Conservation (phyloP, 2,888 invertebrate species). For the Allygus modestus region DNA sequence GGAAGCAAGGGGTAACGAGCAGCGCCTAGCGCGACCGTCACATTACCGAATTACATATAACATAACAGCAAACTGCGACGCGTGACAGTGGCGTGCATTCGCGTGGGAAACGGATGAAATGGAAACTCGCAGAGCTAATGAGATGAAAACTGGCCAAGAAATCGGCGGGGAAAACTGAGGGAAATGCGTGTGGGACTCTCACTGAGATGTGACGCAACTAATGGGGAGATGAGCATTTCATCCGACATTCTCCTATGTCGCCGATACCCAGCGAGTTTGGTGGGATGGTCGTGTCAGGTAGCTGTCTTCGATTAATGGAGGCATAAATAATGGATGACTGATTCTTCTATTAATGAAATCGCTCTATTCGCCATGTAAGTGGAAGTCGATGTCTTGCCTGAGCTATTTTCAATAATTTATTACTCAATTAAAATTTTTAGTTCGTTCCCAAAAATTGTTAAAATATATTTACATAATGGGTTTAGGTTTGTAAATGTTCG, state of each 20-base stretch:
- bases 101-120: slow-evolving; percentile 53
- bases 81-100: slow-evolving; percentile 12
- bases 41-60: slow-evolving; percentile 48
- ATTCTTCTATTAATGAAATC: slow-evolving; percentile 4
- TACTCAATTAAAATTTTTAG: background rate
- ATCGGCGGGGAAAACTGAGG: slow-evolving; percentile 31
- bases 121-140: slow-evolving; percentile 59
- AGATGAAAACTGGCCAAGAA: slow-evolving; percentile 51
- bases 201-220: background rate
- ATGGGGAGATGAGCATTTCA: background rate
- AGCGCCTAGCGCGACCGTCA: background rate
- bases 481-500: too few relatives aligned
- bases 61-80: slow-evolving; percentile 26
- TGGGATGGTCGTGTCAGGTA: background rate
- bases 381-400: background rate
- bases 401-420: background rate
- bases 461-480: too few relatives aligned
- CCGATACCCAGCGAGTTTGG: background rate
- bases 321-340: slow-evolving; percentile 9
- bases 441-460: background rate
- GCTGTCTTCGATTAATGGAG: background rate
- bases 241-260: too few relatives aligned
- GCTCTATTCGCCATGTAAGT: background rate
- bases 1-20: slow-evolving; percentile 14
- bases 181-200: background rate